phyloP scores from a whole-genome alignment of 2,888 invertebrate species.

The Clunio marinus region DNA sequence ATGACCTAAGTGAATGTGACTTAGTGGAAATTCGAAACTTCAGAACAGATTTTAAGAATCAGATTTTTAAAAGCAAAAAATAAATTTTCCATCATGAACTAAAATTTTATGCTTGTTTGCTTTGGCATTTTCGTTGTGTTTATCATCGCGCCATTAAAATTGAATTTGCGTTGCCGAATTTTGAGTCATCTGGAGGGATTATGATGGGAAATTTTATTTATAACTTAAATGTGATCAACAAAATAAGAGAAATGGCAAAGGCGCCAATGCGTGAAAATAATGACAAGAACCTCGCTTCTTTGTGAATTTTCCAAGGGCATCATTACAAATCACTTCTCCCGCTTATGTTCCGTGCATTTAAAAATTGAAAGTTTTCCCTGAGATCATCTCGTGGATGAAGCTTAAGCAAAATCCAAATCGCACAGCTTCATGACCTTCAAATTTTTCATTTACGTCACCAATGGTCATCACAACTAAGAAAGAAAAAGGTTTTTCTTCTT shows the following conservation, averaged over 20 bases:
- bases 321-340: slow-evolving; percentile 1
- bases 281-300: not conserved
- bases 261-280: slow-evolving; percentile 1
- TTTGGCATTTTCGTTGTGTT: not conserved
- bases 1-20: too few relatives aligned
- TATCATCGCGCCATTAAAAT: not conserved
- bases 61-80: not conserved
- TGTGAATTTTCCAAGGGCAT: not conserved
- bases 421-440: slow-evolving; percentile 30
- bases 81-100: not conserved
- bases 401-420: not conserved
- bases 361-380: slow-evolving; percentile 28
- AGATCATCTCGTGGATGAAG: not conserved
- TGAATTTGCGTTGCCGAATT: not conserved
- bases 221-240: not conserved
- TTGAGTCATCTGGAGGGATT: slow-evolving; percentile 7
- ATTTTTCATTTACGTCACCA: slow-evolving; percentile 25
- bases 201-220: not conserved
- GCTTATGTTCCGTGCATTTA: not conserved
- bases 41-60: too few relatives aligned
- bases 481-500: not conserved
- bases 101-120: not conserved
- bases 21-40: too few relatives aligned
- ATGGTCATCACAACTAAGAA: slow-evolving; percentile 13
- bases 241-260: not conserved